Base-by-base conservation (phyloP, 2,888 invertebrate species). In the Pasiphila rectangulata region DNA sequence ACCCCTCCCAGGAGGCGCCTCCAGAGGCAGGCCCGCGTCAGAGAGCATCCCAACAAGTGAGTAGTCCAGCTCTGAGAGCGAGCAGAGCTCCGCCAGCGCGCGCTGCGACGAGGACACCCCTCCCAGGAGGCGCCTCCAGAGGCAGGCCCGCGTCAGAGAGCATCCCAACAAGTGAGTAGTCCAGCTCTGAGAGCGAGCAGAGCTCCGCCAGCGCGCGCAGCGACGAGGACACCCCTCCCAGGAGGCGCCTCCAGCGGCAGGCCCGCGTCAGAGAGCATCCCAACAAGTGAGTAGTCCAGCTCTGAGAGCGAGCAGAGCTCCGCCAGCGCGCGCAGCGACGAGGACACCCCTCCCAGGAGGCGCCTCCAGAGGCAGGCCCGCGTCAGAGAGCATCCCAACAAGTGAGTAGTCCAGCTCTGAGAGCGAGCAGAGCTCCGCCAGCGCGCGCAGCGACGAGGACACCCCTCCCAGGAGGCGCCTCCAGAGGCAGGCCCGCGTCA, bases 91-190 rank as follows among this genome's bases (percentile, higher is more conserved):
- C 0, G 78, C 69, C 42, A 81, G 81, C 57, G 82, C 70, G 2
- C 69, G 74, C 38, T 81, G 83, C 48, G 83, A 83, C 50, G 82
- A 86, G 60, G 83, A 85, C 58, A 54, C 68, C 20, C 64, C 75
- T 29, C 61, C 73, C 53, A 66, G 25, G 60, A 74, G 36, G 4
- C 7, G 9, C n/a, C 2, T 1, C 5, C 25, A 25, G 25, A 25
- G n/a, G n/a, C n/a, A 6, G 25, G 15, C 30, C 6, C 30, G 30
- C 1, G 16, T 9, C 30, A 9, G 15, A 15, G n/a, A 7, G 4
- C 57, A 60, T 5, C 56, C 63, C 2, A 53, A 55, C 40, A 74
- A 61, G 75, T 71, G 9, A 65, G 64, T 24, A 21, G 21, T 4
- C 21, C 3, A 7, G 1, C 21, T 2, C 72, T 10, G 78, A 75